These are phyloP conservation scores for Scaptomyza tumidula DNA, from an alignment of 2,888 invertebrate species.

Conservation along the genomic window DNA sequence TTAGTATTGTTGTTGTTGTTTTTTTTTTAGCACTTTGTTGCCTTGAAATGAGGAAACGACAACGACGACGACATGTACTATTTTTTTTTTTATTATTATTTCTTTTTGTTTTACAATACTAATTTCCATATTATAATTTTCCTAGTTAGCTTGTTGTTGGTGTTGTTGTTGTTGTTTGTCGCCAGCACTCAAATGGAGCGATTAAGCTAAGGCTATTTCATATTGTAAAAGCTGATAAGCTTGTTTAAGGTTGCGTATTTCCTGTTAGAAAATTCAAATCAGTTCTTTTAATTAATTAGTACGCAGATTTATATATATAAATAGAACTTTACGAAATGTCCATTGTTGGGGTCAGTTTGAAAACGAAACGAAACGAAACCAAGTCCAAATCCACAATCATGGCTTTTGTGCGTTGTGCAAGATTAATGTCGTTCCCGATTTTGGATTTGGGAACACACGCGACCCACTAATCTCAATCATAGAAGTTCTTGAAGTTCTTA, in stretches of 20 bases:
- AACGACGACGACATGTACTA: constrained; percentile 21
- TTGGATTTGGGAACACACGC: constrained; percentile 43
- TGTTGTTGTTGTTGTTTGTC: constrained; percentile 36
- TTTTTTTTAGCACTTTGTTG: constrained; percentile 76
- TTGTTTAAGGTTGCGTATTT: constrained; percentile 82
- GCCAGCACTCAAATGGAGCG: constrained; percentile 46
- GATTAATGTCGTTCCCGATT: constrained; percentile 26
- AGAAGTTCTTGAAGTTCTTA: constrained; percentile 2
- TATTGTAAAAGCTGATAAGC: constrained; percentile 71
- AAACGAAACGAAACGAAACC: constrained; percentile 44
- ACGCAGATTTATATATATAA: constrained; percentile 67
- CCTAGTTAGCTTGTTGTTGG: constrained; percentile 46
- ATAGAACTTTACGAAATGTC: constrained; percentile 65
- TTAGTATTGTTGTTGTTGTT: background rate
- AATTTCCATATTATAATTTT: constrained; percentile 56
- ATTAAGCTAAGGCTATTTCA: constrained; percentile 82
- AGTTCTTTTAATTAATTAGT: constrained; percentile 42
- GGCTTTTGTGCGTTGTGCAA: constrained; percentile 38
- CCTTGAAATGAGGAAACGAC: constrained; percentile 82
- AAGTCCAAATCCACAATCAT: constrained; percentile 47
- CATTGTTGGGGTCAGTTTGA: constrained; percentile 71
- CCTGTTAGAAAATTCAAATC: constrained; percentile 62
- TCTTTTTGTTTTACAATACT: constrained; percentile 2
- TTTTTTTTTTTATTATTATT: constrained; percentile 17
- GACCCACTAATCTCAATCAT: constrained; percentile 59